Evolutionary conservation across 1,140 invertebrate species (phyloP), one percentile per base, ranked within the genome.

Genomic region (Drosophila pectinifera): DNA sequence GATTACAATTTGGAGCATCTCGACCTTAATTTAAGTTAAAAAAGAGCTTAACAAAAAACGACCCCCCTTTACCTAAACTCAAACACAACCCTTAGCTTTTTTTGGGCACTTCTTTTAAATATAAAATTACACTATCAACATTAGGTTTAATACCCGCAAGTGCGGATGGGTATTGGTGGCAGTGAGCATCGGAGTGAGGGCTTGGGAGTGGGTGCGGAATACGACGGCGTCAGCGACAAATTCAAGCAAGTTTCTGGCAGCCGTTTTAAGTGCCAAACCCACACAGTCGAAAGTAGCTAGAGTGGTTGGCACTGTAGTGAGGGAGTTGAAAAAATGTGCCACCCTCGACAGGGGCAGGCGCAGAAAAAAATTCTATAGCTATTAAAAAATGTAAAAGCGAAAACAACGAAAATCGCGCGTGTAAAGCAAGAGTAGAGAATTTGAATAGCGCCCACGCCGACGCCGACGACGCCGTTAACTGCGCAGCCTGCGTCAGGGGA

Each of bases 371-470:
- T 70, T 74, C 80, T 89, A 72, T 80, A 89, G 84, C 84, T 89
- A 89, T 89, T 89, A 89, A 89, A 89, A 88, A 89, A 89, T 89
- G 85, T 84, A 80, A 90, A 89, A 89, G 85, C 85, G 85, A 89
- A 89, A 89, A 89, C 84, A 89, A 89, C 85, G 73, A 89, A 89
- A 89, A 89, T 83, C 85, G 84, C 84, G 84, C 79, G 79, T 88
- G 84, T 86, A 88, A 73, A 79, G 82, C 83, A 82, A 88, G 80
- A 86, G 82, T 82, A 88, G 56, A 89, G 77, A 85, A 89, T 89
- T 89, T 89, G 77, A 89, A 89, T 89, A 88, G 73, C 80, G 62
- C 55, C 68, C 68, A 59, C 82, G 48, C 73, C 38, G 59, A 42
- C 70, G 48, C n/a, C 16, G 59, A 42, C 70, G 48, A 13, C 16